phyloP scores from a whole-genome alignment of 2,113 vertebrate genomes.

The Rhinoptilus africanus region DNA sequence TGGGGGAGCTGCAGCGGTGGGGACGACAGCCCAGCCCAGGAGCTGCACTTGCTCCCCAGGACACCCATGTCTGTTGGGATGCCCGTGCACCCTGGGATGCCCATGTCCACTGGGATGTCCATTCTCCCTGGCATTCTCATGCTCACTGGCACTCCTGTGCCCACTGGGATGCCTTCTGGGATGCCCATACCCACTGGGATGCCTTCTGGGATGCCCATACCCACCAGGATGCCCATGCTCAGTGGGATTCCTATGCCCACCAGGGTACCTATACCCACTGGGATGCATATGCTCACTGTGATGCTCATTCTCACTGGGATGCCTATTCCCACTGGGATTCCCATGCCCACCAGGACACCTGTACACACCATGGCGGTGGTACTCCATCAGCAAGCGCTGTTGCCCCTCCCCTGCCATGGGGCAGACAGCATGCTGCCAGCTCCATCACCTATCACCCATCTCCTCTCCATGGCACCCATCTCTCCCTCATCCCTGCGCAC shows the following conservation, averaged over 20 bases:
- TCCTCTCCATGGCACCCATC: background rate
- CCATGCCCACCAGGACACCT: background rate
- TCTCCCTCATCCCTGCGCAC: background rate
- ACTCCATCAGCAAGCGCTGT: background rate
- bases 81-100: background rate
- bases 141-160: no score
- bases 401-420: background rate
- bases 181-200: background rate
- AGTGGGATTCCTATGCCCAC: no score
- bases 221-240: no score
- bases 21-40: background rate
- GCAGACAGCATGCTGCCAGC: background rate
- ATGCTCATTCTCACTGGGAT: background rate
- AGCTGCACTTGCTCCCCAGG: background rate
- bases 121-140: background rate
- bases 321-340: no score
- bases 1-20: background rate
- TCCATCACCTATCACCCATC: accelerated
- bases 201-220: background rate
- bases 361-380: background rate
- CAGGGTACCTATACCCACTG: no score
- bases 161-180: no score
- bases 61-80: background rate
- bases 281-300: background rate
- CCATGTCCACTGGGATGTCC: no score